Conservation (phyloP, 2,888 invertebrate genomes). For the Cataglyphis rosenhaueri region DNA sequence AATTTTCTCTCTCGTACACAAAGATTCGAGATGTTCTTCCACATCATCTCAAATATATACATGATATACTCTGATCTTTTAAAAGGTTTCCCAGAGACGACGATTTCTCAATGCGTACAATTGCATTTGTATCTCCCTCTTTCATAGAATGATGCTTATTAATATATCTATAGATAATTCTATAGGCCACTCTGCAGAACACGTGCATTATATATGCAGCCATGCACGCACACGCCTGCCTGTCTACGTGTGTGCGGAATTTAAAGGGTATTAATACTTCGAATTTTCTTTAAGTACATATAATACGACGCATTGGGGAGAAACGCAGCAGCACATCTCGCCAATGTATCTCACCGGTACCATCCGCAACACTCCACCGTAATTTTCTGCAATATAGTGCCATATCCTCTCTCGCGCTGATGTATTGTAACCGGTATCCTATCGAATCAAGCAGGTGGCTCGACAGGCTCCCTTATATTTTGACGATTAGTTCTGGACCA, state of each 20-base stretch:
- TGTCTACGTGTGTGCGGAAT: constrained; percentile 18
- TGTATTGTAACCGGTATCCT: constrained; percentile 68
- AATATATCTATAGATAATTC: background rate
- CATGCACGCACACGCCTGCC: background rate
- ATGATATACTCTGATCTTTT: background rate
- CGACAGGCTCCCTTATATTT: constrained; percentile 71
- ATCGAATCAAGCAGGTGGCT: constrained; percentile 76
- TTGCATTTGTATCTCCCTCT: background rate
- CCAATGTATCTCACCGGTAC: constrained; percentile 53
- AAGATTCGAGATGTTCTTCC: background rate
- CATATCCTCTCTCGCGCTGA: constrained; percentile 45
- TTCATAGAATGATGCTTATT: background rate
- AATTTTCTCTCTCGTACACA: background rate
- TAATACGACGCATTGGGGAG: constrained; percentile 59
- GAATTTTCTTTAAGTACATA: constrained; percentile 54
- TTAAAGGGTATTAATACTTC: constrained; percentile 34
- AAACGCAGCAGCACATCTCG: constrained; percentile 23
- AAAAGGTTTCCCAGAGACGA: background rate
- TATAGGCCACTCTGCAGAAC: background rate
- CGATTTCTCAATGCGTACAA: constrained; percentile 1
- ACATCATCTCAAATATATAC: background rate
- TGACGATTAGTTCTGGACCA: constrained; percentile 79
- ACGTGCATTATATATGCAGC: background rate
- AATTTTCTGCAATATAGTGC: constrained; percentile 68
- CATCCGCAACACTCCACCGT: constrained; percentile 53